These are phyloP conservation scores for Ceuthmochares aereus DNA, from an alignment of 2,113 vertebrate genomes.

Conservation along the genomic window DNA sequence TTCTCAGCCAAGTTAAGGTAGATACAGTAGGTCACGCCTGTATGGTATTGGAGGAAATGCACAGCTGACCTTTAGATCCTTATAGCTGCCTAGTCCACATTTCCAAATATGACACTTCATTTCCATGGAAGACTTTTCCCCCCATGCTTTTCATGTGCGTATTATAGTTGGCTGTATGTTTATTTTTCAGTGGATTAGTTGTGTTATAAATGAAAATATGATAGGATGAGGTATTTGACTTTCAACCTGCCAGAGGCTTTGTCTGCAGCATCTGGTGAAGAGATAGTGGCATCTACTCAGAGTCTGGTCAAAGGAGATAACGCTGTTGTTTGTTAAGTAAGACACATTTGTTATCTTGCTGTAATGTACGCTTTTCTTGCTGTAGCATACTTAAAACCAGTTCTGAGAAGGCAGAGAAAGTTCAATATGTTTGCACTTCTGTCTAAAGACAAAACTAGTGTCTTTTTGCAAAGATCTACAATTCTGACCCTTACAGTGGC, in stretches of 20 bases:
- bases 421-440: not conserved
- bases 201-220: not conserved
- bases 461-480: not conserved
- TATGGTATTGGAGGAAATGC: not conserved
- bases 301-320: constrained; percentile 42
- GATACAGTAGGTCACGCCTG: not conserved
- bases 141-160: fast-evolving
- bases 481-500: not conserved
- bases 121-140: not conserved
- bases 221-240: not conserved
- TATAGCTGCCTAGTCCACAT: fast-evolving
- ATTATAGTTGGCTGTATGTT: not conserved
- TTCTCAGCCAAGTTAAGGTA: not conserved
- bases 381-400: not conserved
- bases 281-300: not conserved
- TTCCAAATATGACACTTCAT: not conserved
- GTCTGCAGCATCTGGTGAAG: not conserved
- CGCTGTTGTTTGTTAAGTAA: not conserved
- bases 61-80: not conserved
- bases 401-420: not conserved
- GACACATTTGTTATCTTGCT: constrained; percentile 12
- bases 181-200: not conserved
- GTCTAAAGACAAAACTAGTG: not conserved
- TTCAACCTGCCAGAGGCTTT: not conserved
- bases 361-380: not conserved